These are phyloP conservation scores for Agrenia bidenticulata DNA, from an alignment of 2,888 invertebrate genomes.

Conservation along the genomic window DNA sequence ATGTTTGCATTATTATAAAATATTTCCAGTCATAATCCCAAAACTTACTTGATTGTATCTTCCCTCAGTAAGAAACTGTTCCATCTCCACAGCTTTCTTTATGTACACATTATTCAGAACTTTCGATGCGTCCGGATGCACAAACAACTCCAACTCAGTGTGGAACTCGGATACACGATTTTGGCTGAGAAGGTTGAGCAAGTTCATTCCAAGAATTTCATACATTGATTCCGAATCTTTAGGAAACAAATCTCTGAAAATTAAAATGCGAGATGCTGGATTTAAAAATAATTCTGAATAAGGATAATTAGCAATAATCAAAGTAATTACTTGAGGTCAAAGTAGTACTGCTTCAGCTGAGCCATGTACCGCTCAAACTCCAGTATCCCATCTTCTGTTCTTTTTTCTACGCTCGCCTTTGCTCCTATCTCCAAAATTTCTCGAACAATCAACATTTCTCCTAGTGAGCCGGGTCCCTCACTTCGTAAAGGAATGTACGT, in stretches of 20 bases:
- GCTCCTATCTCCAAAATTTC: constrained; percentile 40
- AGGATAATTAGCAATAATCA: background rate
- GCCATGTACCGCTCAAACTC: constrained; percentile 41
- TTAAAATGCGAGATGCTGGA: background rate
- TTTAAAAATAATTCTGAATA: background rate
- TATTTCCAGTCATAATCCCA: too few relatives aligned
- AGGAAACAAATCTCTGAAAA: constrained; percentile 2
- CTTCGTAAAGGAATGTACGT: constrained; percentile 13
- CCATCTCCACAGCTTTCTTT: constrained; percentile 38
- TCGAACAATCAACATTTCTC: constrained; percentile 22
- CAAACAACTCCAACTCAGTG: constrained; percentile 34
- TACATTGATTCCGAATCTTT: constrained; percentile 34
- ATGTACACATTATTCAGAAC: constrained; percentile 36
- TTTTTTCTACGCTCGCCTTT: constrained; percentile 27
- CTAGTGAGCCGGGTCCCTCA: background rate
- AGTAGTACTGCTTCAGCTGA: constrained; percentile 43
- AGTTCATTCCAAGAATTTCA: constrained; percentile 42
- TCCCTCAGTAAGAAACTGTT: constrained; percentile 38
- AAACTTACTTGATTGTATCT: constrained; percentile 33
- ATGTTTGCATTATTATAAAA: too few relatives aligned
- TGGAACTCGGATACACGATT: constrained; percentile 35
- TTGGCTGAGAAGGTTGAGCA: constrained; percentile 33
- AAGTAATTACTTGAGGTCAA: constrained; percentile 33
- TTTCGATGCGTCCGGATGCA: constrained; percentile 32
- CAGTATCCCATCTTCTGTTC: constrained; percentile 17